Conservation (phyloP, 2,113 vertebrate genomes). For the Aptenodytes forsteri region DNA sequence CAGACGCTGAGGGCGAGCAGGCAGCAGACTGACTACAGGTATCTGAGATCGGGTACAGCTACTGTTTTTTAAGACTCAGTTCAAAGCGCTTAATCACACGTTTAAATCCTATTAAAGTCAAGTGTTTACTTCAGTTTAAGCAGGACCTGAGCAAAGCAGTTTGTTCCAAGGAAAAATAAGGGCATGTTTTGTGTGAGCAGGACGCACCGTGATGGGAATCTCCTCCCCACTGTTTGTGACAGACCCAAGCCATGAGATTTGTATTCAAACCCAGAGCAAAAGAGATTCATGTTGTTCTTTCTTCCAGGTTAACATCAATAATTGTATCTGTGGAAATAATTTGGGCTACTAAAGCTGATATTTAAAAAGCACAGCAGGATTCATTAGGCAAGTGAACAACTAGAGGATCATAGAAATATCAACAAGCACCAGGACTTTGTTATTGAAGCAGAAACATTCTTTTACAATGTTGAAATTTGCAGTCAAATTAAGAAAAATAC, state of each 20-base stretch:
- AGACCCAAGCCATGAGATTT: neutral
- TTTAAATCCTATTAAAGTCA: slow-evolving; percentile 1
- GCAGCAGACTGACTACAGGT: neutral
- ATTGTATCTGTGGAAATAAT: neutral
- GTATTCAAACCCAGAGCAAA: neutral
- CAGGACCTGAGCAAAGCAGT: neutral
- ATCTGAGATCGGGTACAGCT: neutral
- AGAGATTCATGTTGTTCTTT: neutral
- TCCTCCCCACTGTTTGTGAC: neutral
- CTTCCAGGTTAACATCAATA: neutral
- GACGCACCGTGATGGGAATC: fast-evolving
- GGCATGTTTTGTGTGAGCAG: neutral
- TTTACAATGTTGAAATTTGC: neutral
- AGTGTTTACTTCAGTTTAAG: neutral
- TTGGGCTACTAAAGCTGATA: neutral
- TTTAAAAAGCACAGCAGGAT: neutral
- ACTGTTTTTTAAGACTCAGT: neutral
- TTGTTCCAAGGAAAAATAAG: neutral
- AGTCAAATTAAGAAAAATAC: neutral
- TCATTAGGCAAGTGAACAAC: neutral
- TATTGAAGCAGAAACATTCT: neutral
- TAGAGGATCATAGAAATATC: neutral
- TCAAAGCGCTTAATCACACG: neutral
- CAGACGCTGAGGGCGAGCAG: neutral
- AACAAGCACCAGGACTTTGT: neutral